A percentile compares a stretch with the other conserved stretches of the same genome.
Conservation (phyloP, 2,888 invertebrate genomes). For the Hoplodrina blanda region DNA sequence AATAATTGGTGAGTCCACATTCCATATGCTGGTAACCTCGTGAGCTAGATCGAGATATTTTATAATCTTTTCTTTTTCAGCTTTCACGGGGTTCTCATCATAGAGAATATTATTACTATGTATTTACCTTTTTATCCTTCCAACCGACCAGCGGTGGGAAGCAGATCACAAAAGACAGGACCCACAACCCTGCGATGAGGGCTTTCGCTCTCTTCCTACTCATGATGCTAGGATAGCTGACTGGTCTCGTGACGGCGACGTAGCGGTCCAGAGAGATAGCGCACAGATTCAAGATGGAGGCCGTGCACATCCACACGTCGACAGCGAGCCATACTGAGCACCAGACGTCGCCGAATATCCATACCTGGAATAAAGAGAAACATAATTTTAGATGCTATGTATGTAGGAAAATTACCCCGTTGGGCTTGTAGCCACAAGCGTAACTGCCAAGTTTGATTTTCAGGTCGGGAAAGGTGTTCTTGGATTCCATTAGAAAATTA, state of each 20-base stretch:
- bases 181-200: conserved; percentile 98
- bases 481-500: too few species aligned
- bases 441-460: too few species aligned
- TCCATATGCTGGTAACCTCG: too few species aligned
- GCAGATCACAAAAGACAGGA: conserved; percentile 98
- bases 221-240: conserved; percentile 98
- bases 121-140: conserved; percentile 93
- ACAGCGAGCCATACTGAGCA: conserved; percentile 99
- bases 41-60: too few species aligned
- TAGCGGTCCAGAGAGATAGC: conserved; percentile 98
- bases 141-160: conserved; percentile 98
- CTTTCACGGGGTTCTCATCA: too few species aligned
- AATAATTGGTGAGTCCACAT: too few species aligned
- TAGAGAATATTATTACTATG: too few species aligned
- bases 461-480: too few species aligned
- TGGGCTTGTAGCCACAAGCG: too few species aligned
- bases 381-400: background rate
- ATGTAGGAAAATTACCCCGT: background rate
- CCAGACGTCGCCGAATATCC: conserved; percentile 99
- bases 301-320: conserved; percentile 99
- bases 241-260: conserved; percentile 98
- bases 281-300: conserved; percentile 98
- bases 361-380: conserved; percentile 91
- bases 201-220: conserved; percentile 95
- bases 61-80: too few species aligned